Evolutionary conservation across 2,113 vertebrate species (phyloP).

Genomic region (Scopus umbretta): DNA sequence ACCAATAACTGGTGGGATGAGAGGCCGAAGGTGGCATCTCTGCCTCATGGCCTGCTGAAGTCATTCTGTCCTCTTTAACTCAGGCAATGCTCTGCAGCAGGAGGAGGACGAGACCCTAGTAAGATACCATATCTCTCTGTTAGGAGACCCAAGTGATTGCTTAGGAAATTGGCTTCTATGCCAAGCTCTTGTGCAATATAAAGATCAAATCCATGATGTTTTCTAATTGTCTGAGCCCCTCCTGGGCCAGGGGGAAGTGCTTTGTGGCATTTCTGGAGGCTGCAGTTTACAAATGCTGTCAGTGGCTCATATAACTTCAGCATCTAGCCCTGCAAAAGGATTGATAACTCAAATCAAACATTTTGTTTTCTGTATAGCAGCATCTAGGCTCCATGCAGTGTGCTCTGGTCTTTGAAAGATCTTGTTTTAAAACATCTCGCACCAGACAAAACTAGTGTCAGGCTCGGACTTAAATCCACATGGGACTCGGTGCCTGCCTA

Average conservation of each 20-base stretch:
- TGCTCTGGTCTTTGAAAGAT: neutral
- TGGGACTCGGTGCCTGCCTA: neutral
- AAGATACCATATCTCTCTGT: neutral
- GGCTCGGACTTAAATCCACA: neutral
- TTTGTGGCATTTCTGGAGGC: neutral
- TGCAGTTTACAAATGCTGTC: neutral
- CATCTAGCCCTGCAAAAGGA: too few species aligned
- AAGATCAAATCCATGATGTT: neutral
- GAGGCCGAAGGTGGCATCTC: neutral
- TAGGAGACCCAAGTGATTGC: neutral
- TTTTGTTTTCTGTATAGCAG: too few species aligned
- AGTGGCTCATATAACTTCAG: too few species aligned
- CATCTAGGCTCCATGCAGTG: rapidly evolving
- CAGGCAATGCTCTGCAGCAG: neutral
- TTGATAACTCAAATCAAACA: too few species aligned
- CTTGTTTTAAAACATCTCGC: neutral
- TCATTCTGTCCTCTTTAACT: neutral
- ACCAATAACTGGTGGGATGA: neutral
- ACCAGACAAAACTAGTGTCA: neutral
- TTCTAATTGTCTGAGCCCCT: neutral
- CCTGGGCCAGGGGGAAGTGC: neutral
- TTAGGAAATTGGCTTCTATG: neutral
- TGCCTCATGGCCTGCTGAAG: neutral
- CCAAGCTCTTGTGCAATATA: neutral
- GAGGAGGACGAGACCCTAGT: neutral